These are phyloP conservation scores for Amblyjoppa fuscipennis DNA, from an alignment of 2,888 invertebrate species.

Conservation along the genomic window DNA sequence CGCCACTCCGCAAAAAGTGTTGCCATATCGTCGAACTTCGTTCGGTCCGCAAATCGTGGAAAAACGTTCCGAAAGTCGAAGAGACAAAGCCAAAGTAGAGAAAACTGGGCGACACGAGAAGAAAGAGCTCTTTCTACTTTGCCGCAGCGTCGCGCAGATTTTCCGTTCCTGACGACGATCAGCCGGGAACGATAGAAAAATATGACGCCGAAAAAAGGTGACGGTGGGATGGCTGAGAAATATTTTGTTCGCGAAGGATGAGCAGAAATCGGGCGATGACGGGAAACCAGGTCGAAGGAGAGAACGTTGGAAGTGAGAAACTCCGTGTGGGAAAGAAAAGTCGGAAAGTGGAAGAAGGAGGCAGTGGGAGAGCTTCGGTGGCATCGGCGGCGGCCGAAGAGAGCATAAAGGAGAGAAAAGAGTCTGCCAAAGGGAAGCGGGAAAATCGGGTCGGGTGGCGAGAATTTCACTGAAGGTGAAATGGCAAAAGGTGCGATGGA, in stretches of 20 bases:
- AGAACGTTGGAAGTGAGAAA: conserved; percentile 24
- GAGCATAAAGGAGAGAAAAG: conserved; percentile 50
- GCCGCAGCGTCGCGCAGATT: background rate
- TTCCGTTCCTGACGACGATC: conserved; percentile 52
- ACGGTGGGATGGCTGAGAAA: conserved; percentile 14
- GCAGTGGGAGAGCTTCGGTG: conserved; percentile 38
- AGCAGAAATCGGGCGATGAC: conserved; percentile 39
- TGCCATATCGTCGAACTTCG: conserved; percentile 4
- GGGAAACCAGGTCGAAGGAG: conserved; percentile 47
- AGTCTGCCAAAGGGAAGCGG: conserved; percentile 45
- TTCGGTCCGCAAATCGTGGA: background rate
- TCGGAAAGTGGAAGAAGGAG: conserved; percentile 13
- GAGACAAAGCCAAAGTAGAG: background rate
- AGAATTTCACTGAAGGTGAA: conserved; percentile 57
- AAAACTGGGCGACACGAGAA: background rate
- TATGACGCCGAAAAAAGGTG: conserved; percentile 28
- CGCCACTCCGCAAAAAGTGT: background rate
- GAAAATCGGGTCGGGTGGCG: conserved; percentile 1
- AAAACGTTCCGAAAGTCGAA: background rate
- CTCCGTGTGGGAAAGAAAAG: conserved; percentile 22
- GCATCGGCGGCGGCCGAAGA: conserved; percentile 49
- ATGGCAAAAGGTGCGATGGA: conserved; percentile 68
- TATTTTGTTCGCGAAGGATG: conserved; percentile 51
- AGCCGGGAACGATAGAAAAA: conserved; percentile 58
- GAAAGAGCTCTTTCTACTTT: background rate